A percentile compares a stretch with the other conserved stretches of the same genome.
phyloP scores from a whole-genome alignment of 2,888 invertebrate species.

The Platerodrilus igneus region DNA sequence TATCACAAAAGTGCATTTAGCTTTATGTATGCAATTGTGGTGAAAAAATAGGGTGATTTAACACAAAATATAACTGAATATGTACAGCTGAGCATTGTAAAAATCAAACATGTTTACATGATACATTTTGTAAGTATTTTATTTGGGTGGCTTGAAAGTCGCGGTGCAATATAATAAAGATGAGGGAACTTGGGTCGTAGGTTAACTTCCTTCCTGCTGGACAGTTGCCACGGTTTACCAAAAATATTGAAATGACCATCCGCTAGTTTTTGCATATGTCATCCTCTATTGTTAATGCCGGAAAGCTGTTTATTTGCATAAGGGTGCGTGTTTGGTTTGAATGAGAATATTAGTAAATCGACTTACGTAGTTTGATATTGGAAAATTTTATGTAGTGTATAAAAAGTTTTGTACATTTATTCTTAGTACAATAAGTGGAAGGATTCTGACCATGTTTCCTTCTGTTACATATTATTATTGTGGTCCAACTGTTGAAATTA shows the following conservation, averaged over 20 bases:
- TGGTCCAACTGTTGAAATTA: too few species aligned
- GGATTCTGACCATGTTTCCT: too few species aligned
- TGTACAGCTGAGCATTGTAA: slow-evolving; percentile 18
- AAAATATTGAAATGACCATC: slow-evolving; percentile 44
- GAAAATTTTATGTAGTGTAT: too few species aligned
- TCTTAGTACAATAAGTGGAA: too few species aligned
- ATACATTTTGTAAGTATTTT: not conserved
- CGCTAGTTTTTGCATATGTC: slow-evolving; percentile 31
- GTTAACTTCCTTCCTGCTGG: slow-evolving; percentile 42
- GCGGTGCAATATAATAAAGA: slow-evolving; percentile 31
- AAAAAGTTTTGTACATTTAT: too few species aligned
- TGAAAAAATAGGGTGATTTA: slow-evolving; percentile 42
- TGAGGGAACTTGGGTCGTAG: slow-evolving; percentile 34
- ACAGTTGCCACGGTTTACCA: slow-evolving; percentile 34
- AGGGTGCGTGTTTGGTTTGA: slow-evolving; percentile 26
- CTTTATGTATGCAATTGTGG: slow-evolving; percentile 40
- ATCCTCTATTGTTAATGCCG: slow-evolving; percentile 30
- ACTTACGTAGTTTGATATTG: too few species aligned
- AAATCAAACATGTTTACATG: not conserved
- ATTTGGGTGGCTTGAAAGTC: slow-evolving; percentile 14
- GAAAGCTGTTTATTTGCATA: slow-evolving; percentile 37
- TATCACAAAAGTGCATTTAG: slow-evolving; percentile 38
- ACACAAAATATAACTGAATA: slow-evolving; percentile 36
- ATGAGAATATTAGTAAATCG: too few species aligned
- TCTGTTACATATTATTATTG: too few species aligned